Percentiles rank a stretch among this genome's conserved stretches.
These are phyloP conservation scores for Dynastes maya DNA, from an alignment of 2,888 invertebrate species.

Conservation along the genomic window DNA sequence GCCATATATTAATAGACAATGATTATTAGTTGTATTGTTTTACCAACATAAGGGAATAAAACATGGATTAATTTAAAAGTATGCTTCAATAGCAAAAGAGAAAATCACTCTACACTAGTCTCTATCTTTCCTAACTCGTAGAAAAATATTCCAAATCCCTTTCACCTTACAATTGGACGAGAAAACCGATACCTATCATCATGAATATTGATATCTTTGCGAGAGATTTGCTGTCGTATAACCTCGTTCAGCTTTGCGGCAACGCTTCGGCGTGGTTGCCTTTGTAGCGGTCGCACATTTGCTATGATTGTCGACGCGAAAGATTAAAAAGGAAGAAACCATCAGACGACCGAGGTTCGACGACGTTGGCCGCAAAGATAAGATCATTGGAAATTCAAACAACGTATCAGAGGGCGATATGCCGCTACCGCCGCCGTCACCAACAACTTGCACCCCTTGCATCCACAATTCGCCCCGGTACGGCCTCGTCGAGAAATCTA, in stretches of 20 bases:
- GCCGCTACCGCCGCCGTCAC: slow-evolving; percentile 5
- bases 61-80: too few species aligned
- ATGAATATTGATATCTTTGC: slow-evolving; percentile 45
- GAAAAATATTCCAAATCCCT: background rate
- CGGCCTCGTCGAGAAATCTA: slow-evolving; percentile 41
- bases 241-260: background rate
- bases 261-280: background rate
- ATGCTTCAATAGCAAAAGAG: too few species aligned
- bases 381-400: slow-evolving; percentile 62
- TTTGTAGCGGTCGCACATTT: slow-evolving; percentile 28
- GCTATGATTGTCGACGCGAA: slow-evolving; percentile 46
- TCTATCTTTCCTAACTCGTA: too few species aligned
- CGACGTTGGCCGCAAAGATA: slow-evolving; percentile 37
- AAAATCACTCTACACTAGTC: too few species aligned
- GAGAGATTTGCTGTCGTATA: background rate
- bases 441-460: background rate
- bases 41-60: too few species aligned
- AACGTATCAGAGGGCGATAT: slow-evolving; percentile 61
- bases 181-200: background rate
- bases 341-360: slow-evolving; percentile 9
- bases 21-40: too few species aligned
- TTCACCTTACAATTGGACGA: background rate
- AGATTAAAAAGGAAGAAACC: slow-evolving; percentile 48
- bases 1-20: too few species aligned
- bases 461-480: background rate